Conservation (phyloP, 2,888 invertebrate genomes). For the Furcula furcula region DNA sequence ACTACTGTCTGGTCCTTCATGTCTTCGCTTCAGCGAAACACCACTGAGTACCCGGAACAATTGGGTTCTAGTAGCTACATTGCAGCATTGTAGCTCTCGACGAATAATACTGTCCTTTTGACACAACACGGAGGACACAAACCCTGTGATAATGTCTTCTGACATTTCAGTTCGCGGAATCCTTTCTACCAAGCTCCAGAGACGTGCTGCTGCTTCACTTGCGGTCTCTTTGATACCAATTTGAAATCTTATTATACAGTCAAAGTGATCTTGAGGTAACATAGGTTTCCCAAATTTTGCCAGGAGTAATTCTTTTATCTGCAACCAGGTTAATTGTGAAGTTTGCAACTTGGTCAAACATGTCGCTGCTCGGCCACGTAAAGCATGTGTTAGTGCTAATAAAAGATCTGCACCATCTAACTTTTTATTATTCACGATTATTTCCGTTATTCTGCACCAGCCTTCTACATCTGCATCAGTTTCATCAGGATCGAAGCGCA, state of each 20-base stretch:
- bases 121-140: constrained; percentile 2
- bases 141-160: constrained; percentile 2
- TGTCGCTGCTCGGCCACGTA: constrained; percentile 25
- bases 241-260: constrained; percentile 20
- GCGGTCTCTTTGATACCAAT: constrained; percentile 5
- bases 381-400: constrained; percentile 4
- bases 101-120: constrained; percentile 5
- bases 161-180: constrained; percentile 8
- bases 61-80: constrained; percentile 11
- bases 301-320: constrained; percentile 3
- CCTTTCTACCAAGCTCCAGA: constrained; percentile 15
- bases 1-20: no score
- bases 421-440: not conserved
- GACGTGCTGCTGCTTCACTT: constrained; percentile 14
- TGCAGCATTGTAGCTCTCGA: constrained; percentile 9
- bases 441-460: constrained; percentile 3
- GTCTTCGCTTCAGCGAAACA: constrained; percentile 10
- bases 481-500: not conserved
- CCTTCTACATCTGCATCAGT: not conserved
- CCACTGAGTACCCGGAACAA: constrained; percentile 17
- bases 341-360: constrained; percentile 20
- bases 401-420: not conserved
- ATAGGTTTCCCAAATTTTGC: constrained; percentile 20
- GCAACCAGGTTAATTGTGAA: constrained; percentile 9
- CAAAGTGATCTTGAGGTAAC: constrained; percentile 23